Evolutionary conservation across 2,797 vertebrate genomes (phyloP).

Genomic region (Artibeus jamaicensis): DNA sequence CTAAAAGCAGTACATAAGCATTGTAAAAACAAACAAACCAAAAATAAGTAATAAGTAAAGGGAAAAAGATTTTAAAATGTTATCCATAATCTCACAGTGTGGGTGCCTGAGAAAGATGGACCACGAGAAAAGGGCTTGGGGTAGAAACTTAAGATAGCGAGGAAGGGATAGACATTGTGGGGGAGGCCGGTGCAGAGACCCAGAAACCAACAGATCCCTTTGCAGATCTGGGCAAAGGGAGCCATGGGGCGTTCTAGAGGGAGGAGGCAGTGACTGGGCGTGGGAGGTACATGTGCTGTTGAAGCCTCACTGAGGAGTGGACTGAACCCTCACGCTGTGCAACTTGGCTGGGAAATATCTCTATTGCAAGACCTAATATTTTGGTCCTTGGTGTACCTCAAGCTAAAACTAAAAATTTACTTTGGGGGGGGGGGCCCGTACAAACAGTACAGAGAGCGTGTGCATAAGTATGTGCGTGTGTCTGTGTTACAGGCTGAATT

Average conservation of each 20-base stretch:
- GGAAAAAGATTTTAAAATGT: not conserved
- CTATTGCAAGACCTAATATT: not conserved
- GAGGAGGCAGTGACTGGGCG: not conserved
- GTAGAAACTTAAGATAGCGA: not conserved
- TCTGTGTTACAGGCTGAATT: not conserved
- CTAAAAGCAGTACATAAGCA: not conserved
- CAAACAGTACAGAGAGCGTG: not conserved
- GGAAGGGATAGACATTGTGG: not conserved
- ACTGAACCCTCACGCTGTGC: not conserved
- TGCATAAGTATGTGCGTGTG: too few species aligned
- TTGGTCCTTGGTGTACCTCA: not conserved
- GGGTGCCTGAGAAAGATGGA: not conserved
- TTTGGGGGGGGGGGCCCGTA: not conserved
- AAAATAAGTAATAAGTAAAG: not conserved
- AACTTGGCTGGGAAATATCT: not conserved
- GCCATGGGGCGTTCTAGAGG: not conserved
- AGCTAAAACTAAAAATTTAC: not conserved
- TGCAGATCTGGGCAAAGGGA: not conserved
- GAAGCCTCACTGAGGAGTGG: rapidly evolving
- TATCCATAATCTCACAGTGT: not conserved
- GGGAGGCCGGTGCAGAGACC: not conserved
- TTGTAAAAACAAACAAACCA: not conserved
- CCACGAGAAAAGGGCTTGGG: not conserved
- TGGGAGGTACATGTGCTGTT: rapidly evolving
- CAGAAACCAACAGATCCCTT: not conserved